phyloP scores from a whole-genome alignment of 2,888 invertebrate species.

The Hartigia nigra region DNA sequence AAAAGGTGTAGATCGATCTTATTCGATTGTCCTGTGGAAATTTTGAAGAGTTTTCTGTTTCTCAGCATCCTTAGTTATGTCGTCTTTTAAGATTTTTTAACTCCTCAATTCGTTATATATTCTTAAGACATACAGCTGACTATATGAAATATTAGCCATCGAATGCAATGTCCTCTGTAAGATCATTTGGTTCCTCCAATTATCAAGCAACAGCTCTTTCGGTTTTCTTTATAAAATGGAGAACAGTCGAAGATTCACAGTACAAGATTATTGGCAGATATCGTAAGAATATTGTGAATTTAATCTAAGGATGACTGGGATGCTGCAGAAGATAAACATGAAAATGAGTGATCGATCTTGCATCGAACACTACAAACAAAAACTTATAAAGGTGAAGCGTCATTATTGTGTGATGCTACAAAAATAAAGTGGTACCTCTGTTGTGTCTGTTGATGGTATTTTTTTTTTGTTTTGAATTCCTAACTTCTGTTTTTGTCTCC shows the following conservation, averaged over 20 bases:
- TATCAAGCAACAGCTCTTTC: not conserved
- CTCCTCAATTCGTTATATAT: slow-evolving; percentile 5
- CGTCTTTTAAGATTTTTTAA: not conserved
- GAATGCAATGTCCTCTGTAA: not conserved
- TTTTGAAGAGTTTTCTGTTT: not conserved
- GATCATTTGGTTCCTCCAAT: not conserved
- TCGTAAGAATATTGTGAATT: not conserved
- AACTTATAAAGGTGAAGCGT: not conserved
- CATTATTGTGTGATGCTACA: not conserved
- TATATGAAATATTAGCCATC: not conserved
- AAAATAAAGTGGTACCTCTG: not conserved
- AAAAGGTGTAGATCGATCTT: not conserved
- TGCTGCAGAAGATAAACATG: not conserved
- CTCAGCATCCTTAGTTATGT: not conserved
- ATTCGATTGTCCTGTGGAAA: not conserved
- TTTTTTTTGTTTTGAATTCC: not conserved
- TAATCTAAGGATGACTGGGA: not conserved
- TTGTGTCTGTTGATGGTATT: not conserved
- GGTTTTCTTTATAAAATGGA: not conserved
- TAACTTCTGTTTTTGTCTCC: not conserved
- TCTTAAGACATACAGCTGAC: not conserved
- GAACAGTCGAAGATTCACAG: not conserved
- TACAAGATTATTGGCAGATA: not conserved
- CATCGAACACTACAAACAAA: not conserved
- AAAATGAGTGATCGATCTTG: not conserved